Conservation (phyloP, 1,140 invertebrate genomes). For the Macrostomum lignano region DNA sequence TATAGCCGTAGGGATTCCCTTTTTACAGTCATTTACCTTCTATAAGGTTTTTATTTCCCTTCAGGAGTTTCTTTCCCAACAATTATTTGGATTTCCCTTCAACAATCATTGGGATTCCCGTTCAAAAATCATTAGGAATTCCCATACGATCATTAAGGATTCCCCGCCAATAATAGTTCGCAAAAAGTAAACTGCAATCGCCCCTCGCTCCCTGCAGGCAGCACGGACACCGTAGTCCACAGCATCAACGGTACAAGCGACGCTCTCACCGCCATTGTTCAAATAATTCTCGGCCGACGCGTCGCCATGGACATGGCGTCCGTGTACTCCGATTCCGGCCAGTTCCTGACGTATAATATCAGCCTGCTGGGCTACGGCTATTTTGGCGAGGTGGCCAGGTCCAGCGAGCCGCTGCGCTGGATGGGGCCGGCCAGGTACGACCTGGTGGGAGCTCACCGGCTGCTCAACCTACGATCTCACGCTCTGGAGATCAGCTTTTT, state of each 20-base stretch:
- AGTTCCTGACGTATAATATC: slow-evolving; percentile 41
- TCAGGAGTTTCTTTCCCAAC: too few species aligned
- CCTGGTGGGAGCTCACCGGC: too few species aligned
- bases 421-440: slow-evolving; percentile 62
- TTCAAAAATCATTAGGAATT: too few species aligned
- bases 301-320: slow-evolving; percentile 45
- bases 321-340: slow-evolving; percentile 37
- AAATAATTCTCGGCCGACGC: slow-evolving; percentile 42
- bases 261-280: slow-evolving; percentile 44
- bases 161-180: neutral
- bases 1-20: too few species aligned
- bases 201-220: slow-evolving; percentile 31
- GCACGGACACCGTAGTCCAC: slow-evolving; percentile 51
- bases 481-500: too few species aligned
- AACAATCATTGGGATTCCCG: too few species aligned
- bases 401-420: slow-evolving; percentile 54
- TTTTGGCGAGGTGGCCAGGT: slow-evolving; percentile 49
- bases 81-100: too few species aligned
- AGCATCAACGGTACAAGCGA: slow-evolving; percentile 54
- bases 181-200: neutral
- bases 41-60: too few species aligned
- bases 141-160: too few species aligned
- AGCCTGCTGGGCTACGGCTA: slow-evolving; percentile 59
- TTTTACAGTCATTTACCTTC: too few species aligned
- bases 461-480: too few species aligned